phyloP scores from a whole-genome alignment of 2,888 invertebrate species.

The Galeruca laticollis region DNA sequence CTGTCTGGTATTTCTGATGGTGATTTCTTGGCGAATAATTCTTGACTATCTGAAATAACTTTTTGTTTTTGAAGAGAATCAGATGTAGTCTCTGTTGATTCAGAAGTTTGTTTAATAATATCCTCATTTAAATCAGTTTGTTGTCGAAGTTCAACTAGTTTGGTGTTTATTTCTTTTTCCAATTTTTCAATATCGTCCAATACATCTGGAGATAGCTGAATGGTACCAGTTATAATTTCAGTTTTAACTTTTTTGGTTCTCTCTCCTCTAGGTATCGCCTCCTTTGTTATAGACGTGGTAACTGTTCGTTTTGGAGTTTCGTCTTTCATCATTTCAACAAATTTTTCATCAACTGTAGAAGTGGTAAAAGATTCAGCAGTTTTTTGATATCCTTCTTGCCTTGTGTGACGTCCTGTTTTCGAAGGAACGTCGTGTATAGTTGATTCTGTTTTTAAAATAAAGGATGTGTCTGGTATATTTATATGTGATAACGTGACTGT shows the following conservation, averaged over 20 bases:
- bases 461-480: conserved; percentile 8
- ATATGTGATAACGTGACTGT: conserved; percentile 24
- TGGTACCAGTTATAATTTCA: conserved; percentile 43
- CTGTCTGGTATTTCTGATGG: conserved; percentile 45
- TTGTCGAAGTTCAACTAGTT: conserved; percentile 37
- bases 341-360: conserved; percentile 10
- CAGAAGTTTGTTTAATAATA: neutral
- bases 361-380: conserved; percentile 6
- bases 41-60: neutral
- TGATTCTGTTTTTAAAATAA: conserved; percentile 12
- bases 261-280: conserved; percentile 44
- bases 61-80: conserved; percentile 10
- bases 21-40: conserved; percentile 50
- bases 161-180: conserved; percentile 45
- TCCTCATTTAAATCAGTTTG: conserved; percentile 26
- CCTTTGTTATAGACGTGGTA: conserved; percentile 44
- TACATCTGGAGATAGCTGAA: conserved; percentile 38
- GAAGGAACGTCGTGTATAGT: neutral
- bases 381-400: conserved; percentile 11
- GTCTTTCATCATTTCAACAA: conserved; percentile 23
- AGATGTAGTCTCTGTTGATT: conserved; percentile 4
- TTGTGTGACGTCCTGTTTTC: neutral
- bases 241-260: conserved; percentile 47
- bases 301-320: conserved; percentile 38
- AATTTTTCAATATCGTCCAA: conserved; percentile 40